Evolutionary conservation across 2,888 invertebrate species (phyloP).

Genomic region (Mesopsocus fuscifrons): DNA sequence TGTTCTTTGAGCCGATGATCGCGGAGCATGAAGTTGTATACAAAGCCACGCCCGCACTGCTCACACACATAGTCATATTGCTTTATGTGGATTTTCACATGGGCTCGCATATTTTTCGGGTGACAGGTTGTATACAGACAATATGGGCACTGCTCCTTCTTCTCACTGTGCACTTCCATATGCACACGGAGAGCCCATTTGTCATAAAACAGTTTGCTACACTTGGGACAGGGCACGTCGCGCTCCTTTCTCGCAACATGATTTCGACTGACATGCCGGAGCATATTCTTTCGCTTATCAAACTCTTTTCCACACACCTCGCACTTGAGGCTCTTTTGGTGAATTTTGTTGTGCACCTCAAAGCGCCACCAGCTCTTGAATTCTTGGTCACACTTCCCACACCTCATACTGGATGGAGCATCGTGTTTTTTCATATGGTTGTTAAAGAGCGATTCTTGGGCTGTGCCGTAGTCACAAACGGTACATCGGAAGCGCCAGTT

Average conservation of each 20-base stretch:
- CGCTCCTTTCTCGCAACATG: constrained; percentile 1
- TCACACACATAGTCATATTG: constrained; percentile 11
- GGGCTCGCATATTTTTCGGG: constrained; percentile 5
- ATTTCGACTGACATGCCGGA: neutral
- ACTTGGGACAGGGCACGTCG: constrained; percentile 1
- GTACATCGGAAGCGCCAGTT: neutral
- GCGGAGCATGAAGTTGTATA: constrained; percentile 7
- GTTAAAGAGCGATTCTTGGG: neutral
- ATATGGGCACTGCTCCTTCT: constrained; percentile 7
- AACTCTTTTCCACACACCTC: neutral
- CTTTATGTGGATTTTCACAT: constrained; percentile 7
- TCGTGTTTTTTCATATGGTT: constrained; percentile 2
- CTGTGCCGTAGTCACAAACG: constrained; percentile 5
- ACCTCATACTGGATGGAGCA: constrained; percentile 2
- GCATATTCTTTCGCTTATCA: constrained; percentile 6
- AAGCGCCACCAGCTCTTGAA: constrained; percentile 5
- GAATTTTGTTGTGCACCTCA: constrained; percentile 5
- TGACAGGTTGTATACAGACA: constrained; percentile 4
- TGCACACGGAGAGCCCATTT: constrained; percentile 7
- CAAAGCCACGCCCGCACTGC: constrained; percentile 12
- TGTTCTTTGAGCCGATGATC: constrained; percentile 7
- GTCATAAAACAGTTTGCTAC: constrained; percentile 4
- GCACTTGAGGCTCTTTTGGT: constrained; percentile 4
- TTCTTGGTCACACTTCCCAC: constrained; percentile 2
- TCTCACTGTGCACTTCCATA: constrained; percentile 4